Evolutionary conservation across 30 jellyfish, hydroid and myxozoan genomes (phyloP), one percentile per base, ranked within the genome.

Genomic region (Catostylus mosaicus): DNA sequence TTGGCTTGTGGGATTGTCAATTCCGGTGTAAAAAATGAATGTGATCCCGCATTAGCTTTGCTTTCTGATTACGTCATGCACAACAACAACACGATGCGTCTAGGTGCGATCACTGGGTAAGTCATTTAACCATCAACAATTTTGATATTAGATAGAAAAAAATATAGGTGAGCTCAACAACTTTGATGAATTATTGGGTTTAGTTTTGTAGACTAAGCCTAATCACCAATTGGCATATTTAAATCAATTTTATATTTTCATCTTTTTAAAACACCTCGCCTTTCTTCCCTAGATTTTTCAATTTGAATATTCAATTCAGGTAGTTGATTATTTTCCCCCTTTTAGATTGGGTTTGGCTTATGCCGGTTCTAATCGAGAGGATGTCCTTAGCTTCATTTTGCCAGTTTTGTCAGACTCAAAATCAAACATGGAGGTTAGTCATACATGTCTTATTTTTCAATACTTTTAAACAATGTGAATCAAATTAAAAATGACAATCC

Each of bases 1-100:
- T 74, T 94, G 46, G 99, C 99, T 22, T 94, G 99, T 88, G 99
- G 99, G 23, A 94, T 94, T n/a, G 99, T 94, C 18, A 94, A 88
- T 73, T 86, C 99, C 10, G 99, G 99, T 61, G 99, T 94, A 30
- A 87, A 95, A 45, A 94, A 94, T 67, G 99, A 94, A 77, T 94
- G 96, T 78, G 99, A 94, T 43, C 99, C 99, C 11, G 99, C 99
- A 0, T 82, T 94, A 0, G 99, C 99, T 1, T 72, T 94, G 79
- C 90, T 94, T 18, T 88, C 97, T 7, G 99, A 94, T 84, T 94
- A 94, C 80, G 95, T 94, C 66, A 80, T 81, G 78, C 95, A 94
- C 80, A 88, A 74, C 77, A 94, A 75, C 88, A 88, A 92, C 96
- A 86, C 66, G 30, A 94, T 94, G 88, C 90, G 89, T 0, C 88